Percentiles rank a stretch among this genome's conserved stretches.
phyloP scores from a whole-genome alignment of 2,888 invertebrate species.

The Rhodophaea formosa region DNA sequence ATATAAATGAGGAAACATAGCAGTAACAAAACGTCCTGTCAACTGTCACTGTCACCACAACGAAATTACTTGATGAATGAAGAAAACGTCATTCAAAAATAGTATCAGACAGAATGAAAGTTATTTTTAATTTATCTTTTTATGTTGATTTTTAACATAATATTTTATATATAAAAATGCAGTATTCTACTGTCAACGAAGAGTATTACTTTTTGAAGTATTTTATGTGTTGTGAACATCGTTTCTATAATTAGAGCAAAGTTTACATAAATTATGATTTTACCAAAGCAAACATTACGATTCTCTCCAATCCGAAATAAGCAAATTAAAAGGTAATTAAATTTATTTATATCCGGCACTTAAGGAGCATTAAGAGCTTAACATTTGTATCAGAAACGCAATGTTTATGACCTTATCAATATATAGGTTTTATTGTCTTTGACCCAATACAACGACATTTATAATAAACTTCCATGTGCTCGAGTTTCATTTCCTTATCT shows the following conservation, averaged over 20 bases:
- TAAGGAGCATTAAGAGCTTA: slow-evolving; percentile 15
- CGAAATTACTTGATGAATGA: slow-evolving; percentile 30
- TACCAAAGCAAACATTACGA: slow-evolving; percentile 67
- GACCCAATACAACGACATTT: slow-evolving; percentile 28
- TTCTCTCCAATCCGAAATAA: slow-evolving; percentile 65
- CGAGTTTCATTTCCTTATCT: not conserved
- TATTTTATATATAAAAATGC: slow-evolving; percentile 24
- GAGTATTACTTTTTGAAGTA: slow-evolving; percentile 40
- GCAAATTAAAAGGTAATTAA: slow-evolving; percentile 64
- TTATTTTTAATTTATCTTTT: slow-evolving; percentile 69
- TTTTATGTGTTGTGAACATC: slow-evolving; percentile 43
- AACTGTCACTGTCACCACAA: slow-evolving; percentile 31
- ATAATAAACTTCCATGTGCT: slow-evolving; percentile 14
- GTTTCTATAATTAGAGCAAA: slow-evolving; percentile 45
- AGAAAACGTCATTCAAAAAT: slow-evolving; percentile 62
- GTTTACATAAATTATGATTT: slow-evolving; percentile 73
- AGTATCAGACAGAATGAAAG: slow-evolving; percentile 74
- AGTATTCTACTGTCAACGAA: slow-evolving; percentile 36
- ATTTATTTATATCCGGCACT: slow-evolving; percentile 29
- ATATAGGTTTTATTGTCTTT: slow-evolving; percentile 17
- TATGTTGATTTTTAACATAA: slow-evolving; percentile 40
- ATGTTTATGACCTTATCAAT: slow-evolving; percentile 1
- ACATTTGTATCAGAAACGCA: not conserved
- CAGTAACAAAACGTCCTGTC: slow-evolving; percentile 18
- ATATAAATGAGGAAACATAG: no score